Percentiles rank a stretch among this genome's conserved stretches.
Conservation (phyloP, 2,113 vertebrate genomes). For the Vulpes ferrilata region DNA sequence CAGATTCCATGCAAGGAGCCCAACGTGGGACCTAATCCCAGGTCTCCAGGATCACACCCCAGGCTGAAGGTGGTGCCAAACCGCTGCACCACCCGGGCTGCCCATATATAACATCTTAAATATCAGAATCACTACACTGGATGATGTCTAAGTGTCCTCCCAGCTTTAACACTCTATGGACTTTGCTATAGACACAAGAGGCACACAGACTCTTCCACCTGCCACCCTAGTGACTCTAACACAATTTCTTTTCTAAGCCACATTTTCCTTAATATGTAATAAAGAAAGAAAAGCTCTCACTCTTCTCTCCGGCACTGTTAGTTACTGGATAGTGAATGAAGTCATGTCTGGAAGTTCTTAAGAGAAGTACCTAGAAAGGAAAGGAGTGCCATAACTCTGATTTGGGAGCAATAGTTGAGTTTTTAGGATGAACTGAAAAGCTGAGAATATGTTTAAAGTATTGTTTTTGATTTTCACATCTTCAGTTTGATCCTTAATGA, state of each 20-base stretch:
- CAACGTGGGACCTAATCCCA: too few relatives aligned
- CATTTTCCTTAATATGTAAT: background rate
- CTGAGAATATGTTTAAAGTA: constrained; percentile 42
- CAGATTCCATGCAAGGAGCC: too few relatives aligned
- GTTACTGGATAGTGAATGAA: constrained; percentile 59
- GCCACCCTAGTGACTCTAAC: background rate
- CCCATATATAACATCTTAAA: too few relatives aligned
- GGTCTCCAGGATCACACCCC: too few relatives aligned
- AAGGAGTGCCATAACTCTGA: background rate
- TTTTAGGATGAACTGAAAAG: constrained; percentile 52
- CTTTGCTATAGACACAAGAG: background rate
- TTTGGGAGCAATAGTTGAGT: background rate
- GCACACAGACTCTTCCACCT: background rate
- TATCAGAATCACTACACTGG: background rate
- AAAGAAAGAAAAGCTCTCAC: background rate
- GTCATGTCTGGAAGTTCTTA: constrained; percentile 70
- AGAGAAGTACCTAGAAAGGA: constrained; percentile 46
- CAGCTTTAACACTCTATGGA: background rate
- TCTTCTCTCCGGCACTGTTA: background rate
- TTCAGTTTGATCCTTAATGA: constrained; percentile 68
- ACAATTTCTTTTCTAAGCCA: background rate
- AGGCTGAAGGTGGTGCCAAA: too few relatives aligned
- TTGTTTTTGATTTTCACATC: constrained; percentile 79
- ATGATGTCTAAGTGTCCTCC: background rate
- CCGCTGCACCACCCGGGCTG: too few relatives aligned